Evolutionary conservation across 2,113 vertebrate species (phyloP).

Genomic region (Gadus chalcogrammus): DNA sequence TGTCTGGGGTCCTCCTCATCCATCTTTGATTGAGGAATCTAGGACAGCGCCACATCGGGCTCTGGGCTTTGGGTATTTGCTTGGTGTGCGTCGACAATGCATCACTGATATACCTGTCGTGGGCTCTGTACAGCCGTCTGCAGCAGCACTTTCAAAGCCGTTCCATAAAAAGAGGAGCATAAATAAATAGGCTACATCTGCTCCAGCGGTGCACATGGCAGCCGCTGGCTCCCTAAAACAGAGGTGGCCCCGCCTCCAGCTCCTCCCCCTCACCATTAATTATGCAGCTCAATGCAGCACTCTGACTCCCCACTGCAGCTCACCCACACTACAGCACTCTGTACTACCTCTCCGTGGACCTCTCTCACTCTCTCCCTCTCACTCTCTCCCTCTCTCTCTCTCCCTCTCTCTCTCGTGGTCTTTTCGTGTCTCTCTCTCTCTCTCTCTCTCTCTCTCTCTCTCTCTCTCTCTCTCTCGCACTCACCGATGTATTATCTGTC

Average conservation of each 20-base stretch:
- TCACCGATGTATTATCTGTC: too few relatives aligned
- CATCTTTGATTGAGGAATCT: conserved; percentile 4
- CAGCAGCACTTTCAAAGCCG: conserved; percentile 7
- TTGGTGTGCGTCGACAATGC: conserved; percentile 36
- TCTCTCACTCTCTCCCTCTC: conserved; percentile 18
- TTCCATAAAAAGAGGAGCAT: too few relatives aligned
- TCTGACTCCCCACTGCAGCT: conserved; percentile 69
- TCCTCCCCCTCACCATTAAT: conserved; percentile 70
- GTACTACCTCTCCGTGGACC: conserved; percentile 20
- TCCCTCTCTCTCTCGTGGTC: neutral
- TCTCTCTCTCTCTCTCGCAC: neutral
- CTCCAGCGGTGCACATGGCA: conserved; percentile 14
- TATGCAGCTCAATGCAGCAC: conserved; percentile 79
- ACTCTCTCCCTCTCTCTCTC: conserved; percentile 6
- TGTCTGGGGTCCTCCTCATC: neutral
- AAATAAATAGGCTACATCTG: conserved; percentile 10
- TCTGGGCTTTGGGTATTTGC: neutral
- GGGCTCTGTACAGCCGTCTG: neutral
- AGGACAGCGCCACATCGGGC: conserved; percentile 3
- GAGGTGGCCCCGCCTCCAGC: conserved; percentile 57
- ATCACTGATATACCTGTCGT: conserved; percentile 7
- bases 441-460: neutral
- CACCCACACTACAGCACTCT: conserved; percentile 56
- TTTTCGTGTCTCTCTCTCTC: neutral
- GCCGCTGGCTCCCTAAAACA: conserved; percentile 37